Evolutionary conservation across 2,888 invertebrate species (phyloP), one percentile per base, ranked within the genome.

Genomic region (Mesochorus sp.): DNA sequence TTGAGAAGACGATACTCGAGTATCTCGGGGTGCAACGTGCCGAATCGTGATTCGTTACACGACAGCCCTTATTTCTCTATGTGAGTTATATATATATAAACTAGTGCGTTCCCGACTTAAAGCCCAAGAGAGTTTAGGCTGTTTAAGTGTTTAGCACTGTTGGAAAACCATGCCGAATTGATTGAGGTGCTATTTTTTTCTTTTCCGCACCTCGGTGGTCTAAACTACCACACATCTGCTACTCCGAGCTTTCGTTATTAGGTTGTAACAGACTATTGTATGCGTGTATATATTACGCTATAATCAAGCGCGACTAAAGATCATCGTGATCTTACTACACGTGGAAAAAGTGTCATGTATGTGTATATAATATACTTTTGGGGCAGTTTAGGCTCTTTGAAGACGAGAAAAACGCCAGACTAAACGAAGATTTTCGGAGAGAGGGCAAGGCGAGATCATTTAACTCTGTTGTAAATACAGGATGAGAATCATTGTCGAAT

Each of bases 91-190:
- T 47, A 59, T 31, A 66, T 49, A 53, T 39, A 66, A 26, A 66
- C 8, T 34, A 26, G 39, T 42, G 21, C 28, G 19, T 51, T 55
- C 26, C 55, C 55, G 70, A 70, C 51, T 19, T 59, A 31, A 61
- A 71, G 64, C 49, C 55, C 73, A 62, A 66, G 49, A n/a, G n/a
- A 66, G 61, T 78, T 74, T 51, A 14, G 44, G 62, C 57, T 68
- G 72, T 74, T 79, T 71, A 31, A 62, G 75, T 80, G 79, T 84
- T 87, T 84, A 83, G 82, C 73, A 80, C 70, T 70, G 70, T 72
- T 64, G 76, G 80, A 86, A 82, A 84, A 83, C 85, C 87, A 83
- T 85, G 64, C 67, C 88, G 82, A 89, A 89, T 88, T 88, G 81
- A 86, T 87, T 64, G 79, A 82, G 85, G 82, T 80, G 75, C 73